These are phyloP conservation scores for Vanessa tameamea DNA, from an alignment of 1,140 invertebrate genomes.

Conservation along the genomic window DNA sequence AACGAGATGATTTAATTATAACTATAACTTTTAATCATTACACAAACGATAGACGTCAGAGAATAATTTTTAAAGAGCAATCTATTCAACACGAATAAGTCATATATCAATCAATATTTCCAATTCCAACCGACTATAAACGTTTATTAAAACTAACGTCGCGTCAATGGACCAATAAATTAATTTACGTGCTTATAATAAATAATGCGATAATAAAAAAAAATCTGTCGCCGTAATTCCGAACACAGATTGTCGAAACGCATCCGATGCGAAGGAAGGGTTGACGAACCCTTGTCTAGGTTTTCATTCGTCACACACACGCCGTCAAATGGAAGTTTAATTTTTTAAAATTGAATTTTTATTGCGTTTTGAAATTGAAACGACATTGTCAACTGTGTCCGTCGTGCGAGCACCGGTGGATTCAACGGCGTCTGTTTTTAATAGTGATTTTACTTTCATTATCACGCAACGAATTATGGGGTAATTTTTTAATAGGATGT, in stretches of 20 bases:
- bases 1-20: too few species aligned
- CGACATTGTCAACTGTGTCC: slow-evolving; percentile 15
- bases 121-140: neutral
- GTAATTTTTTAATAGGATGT: neutral
- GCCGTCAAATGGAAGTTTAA: slow-evolving; percentile 72
- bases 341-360: slow-evolving; percentile 77
- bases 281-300: slow-evolving; percentile 57
- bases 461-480: neutral
- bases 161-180: slow-evolving; percentile 62
- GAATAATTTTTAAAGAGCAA: neutral
- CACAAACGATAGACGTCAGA: too few species aligned
- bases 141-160: slow-evolving; percentile 4
- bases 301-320: slow-evolving; percentile 72
- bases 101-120: slow-evolving; percentile 3
- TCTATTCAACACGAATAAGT: neutral
- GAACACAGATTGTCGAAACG: slow-evolving; percentile 71
- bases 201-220: slow-evolving; percentile 60
- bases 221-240: slow-evolving; percentile 71
- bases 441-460: slow-evolving; percentile 7
- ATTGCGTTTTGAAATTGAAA: slow-evolving; percentile 62
- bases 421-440: slow-evolving; percentile 19
- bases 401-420: neutral
- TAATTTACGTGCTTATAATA: slow-evolving; percentile 66
- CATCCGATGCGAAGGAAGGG: slow-evolving; percentile 46
- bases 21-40: too few species aligned